These are phyloP conservation scores for Micromussa lordhowensis DNA, from an alignment of 92 coral and sea anemone species.

Conservation along the genomic window DNA sequence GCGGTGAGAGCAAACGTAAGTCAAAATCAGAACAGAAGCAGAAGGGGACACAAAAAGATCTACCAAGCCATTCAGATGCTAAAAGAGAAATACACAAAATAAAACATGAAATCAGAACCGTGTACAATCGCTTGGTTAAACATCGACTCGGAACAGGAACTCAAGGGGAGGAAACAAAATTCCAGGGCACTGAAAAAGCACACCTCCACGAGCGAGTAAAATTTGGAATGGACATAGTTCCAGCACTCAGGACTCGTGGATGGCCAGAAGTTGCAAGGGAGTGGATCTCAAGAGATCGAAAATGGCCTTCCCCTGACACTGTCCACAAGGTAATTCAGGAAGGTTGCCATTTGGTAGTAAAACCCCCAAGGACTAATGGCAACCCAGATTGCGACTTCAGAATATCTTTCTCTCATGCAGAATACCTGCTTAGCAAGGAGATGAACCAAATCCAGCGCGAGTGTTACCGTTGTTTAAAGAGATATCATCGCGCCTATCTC, in stretches of 20 bases:
- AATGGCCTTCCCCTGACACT: background rate
- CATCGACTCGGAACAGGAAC: background rate
- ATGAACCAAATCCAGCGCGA: constrained; percentile 5
- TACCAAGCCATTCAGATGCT: background rate
- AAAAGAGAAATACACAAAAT: background rate
- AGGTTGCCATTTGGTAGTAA: background rate
- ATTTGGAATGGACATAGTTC: background rate
- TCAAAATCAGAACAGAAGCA: background rate
- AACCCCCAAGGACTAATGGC: background rate
- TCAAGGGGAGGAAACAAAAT: background rate
- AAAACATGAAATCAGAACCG: background rate
- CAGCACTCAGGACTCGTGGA: background rate
- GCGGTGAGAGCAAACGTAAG: background rate
- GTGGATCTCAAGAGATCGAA: background rate
- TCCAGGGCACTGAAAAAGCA: background rate
- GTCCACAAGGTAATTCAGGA: background rate
- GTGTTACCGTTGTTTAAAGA: background rate
- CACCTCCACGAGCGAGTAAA: background rate
- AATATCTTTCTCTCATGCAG: background rate
- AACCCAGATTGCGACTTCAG: constrained; percentile 6
- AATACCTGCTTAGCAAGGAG: background rate
- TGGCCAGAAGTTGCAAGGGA: background rate
- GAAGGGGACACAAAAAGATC: background rate
- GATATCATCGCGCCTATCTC: background rate
- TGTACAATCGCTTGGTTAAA: background rate